A percentile compares a stretch with the other conserved stretches of the same genome.
These are phyloP conservation scores for Myoxocephalus aenaeus DNA, from an alignment of 2,797 vertebrate species.

Conservation along the genomic window DNA sequence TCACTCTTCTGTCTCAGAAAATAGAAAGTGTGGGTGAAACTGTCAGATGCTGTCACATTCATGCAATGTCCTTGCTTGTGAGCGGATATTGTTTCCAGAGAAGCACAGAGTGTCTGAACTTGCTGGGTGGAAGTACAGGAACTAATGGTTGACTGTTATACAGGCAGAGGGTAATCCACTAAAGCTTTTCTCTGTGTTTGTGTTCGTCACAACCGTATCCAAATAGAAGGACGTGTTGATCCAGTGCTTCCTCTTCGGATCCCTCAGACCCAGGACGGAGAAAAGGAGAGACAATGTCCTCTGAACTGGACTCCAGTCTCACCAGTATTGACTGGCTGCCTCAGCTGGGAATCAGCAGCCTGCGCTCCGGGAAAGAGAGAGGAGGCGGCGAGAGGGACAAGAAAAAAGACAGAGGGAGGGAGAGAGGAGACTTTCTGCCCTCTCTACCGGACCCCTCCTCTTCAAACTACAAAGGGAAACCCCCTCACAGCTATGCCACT, in stretches of 20 bases:
- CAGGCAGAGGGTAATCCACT: conserved; percentile 28
- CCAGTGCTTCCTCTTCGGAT: conserved; percentile 20
- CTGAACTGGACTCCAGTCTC: conserved; percentile 95
- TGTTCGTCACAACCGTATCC: neutral
- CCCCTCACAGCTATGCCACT: conserved; percentile 97
- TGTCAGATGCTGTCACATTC: neutral
- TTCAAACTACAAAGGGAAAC: conserved; percentile 87
- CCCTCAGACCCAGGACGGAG: conserved; percentile 40
- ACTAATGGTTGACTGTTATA: conserved; percentile 47
- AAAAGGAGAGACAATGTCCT: conserved; percentile 87
- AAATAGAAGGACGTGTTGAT: conserved; percentile 28
- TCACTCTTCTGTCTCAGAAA: conserved; percentile 32
- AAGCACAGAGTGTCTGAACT: conserved; percentile 44
- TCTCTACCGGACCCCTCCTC: conserved; percentile 66
- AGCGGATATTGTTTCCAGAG: conserved; percentile 35
- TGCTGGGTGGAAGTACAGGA: conserved; percentile 54
- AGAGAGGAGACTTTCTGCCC: conserved; percentile 83
- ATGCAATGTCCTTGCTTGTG: conserved; percentile 23
- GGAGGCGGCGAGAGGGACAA: conserved; percentile 79
- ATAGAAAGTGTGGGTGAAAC: neutral
- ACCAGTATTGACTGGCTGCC: conserved; percentile 99
- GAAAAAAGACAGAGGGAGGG: conserved; percentile 86
- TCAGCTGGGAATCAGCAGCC: conserved; percentile 92
- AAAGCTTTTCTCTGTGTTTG: conserved; percentile 11
- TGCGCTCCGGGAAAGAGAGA: conserved; percentile 89